Conservation (phyloP, 2,113 vertebrate species). For the Tamias sibiricus region DNA sequence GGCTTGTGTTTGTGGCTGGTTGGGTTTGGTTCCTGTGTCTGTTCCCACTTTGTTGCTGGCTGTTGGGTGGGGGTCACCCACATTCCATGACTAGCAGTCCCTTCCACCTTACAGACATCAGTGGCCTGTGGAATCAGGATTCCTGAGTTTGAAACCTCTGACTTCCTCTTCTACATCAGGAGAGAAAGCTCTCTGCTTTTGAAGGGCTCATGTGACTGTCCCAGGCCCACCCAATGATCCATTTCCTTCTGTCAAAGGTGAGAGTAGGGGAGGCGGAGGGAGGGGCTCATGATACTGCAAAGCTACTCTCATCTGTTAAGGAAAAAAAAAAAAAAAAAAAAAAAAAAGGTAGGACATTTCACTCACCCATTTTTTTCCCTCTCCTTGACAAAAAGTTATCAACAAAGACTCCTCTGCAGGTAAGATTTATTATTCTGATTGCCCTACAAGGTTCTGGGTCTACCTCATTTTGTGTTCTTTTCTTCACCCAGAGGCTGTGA, state of each 20-base stretch:
- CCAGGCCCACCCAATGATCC: not conserved
- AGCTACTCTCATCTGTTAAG: not conserved
- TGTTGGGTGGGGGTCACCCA: not conserved
- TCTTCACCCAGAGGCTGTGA: not conserved
- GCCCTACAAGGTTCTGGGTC: not conserved
- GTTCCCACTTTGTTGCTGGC: not conserved
- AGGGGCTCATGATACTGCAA: too few relatives aligned
- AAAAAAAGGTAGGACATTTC: not conserved
- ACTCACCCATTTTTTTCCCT: not conserved
- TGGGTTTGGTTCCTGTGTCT: too few relatives aligned
- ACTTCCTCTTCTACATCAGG: not conserved
- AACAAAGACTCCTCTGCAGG: not conserved
- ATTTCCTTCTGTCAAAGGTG: not conserved
- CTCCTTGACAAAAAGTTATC: not conserved
- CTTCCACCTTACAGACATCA: not conserved
- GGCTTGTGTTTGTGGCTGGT: not conserved
- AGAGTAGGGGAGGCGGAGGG: too few relatives aligned
- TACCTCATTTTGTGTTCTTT: not conserved
- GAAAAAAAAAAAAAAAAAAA: too few relatives aligned
- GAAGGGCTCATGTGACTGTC: not conserved
- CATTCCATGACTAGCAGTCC: not conserved
- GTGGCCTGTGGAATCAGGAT: not conserved
- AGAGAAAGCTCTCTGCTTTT: not conserved
- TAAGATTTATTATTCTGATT: not conserved
- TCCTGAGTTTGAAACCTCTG: not conserved